Evolutionary conservation across 1,140 invertebrate genomes (phyloP).

Genomic region (Bradynema listronoti): DNA sequence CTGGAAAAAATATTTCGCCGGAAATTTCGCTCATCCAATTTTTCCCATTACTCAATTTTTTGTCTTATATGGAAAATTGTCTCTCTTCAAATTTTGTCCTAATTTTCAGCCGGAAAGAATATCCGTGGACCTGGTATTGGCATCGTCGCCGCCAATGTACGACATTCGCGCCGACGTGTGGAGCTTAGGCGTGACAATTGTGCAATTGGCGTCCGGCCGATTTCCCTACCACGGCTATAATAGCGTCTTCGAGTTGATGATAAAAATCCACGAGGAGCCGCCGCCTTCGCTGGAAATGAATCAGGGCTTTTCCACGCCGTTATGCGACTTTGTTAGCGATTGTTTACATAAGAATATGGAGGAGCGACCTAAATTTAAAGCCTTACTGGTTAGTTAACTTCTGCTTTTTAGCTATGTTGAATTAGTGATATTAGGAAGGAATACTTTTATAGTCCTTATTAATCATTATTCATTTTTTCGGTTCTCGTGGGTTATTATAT

Average conservation of each 20-base stretch:
- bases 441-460: too few species aligned
- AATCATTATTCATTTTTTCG: too few species aligned
- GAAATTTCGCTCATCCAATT: too few species aligned
- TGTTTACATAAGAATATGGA: conserved; percentile 38
- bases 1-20: too few species aligned
- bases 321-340: conserved; percentile 34
- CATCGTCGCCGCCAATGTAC: conserved; percentile 64
- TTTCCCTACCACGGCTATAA: conserved; percentile 28
- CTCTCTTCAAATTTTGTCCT: too few species aligned
- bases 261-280: conserved; percentile 17
- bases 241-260: conserved; percentile 26
- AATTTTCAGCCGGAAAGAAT: conserved; percentile 33
- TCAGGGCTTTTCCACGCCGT: conserved; percentile 31
- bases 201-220: conserved; percentile 44
- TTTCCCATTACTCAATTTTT: too few species aligned
- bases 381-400: conserved; percentile 40
- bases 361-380: conserved; percentile 32
- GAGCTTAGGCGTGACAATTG: conserved; percentile 79
- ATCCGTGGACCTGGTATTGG: background rate
- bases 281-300: conserved; percentile 13
- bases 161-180: conserved; percentile 92
- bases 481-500: background rate
- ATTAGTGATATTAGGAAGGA: too few species aligned
- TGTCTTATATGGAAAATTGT: too few species aligned
- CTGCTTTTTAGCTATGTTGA: too few species aligned